Evolutionary conservation across 2,888 invertebrate genomes (phyloP), one percentile per base, ranked within the genome.

Genomic region (Sinelater perroti): DNA sequence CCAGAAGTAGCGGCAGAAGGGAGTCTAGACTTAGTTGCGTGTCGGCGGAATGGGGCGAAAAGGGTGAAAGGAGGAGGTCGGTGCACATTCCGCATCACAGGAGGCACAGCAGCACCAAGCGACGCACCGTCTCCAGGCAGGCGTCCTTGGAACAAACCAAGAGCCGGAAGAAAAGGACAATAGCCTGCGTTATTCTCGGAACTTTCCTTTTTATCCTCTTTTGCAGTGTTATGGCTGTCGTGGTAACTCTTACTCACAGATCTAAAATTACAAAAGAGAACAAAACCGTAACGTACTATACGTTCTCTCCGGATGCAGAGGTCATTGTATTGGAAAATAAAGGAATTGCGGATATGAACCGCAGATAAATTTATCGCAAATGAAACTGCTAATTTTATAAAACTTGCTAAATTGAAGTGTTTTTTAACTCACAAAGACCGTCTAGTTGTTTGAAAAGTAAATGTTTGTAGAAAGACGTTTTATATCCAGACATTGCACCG

Each of bases 181-280:
- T 89, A 66, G 88, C 88, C 45, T 87, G 86, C 70, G 84, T 88
- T 68, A 85, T 90, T 57, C 83, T 89, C 64, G 87, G 85, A 24
- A 87, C 87, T 24, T 89, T 90, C 79, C 79, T 88, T 77, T 87
- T 90, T 75, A 82, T 91, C 70, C 84, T 87, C 66, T 82, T 87
- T 70, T 86, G 89, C 57, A 87, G 90, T 70, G 85, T 90, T 63
- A 84, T 90, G 71, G 88, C 88, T 70, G 89, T 91, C 73, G 85
- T 91, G 73, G 85, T 91, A 70, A 90, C 91, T 52, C 82, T 91
- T 74, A 90, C 84, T 2, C 74, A 76, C 62, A 65, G 64, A 35
- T 71, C 73, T 14, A 69, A 72, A 26, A 61, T 64, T 16, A 60
- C 65, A 18, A 61, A 55, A 5, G 66, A 65, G 28, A 74, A 74